Evolutionary conservation across 2,113 vertebrate species (phyloP).

Genomic region (Probosciger aterrimus): DNA sequence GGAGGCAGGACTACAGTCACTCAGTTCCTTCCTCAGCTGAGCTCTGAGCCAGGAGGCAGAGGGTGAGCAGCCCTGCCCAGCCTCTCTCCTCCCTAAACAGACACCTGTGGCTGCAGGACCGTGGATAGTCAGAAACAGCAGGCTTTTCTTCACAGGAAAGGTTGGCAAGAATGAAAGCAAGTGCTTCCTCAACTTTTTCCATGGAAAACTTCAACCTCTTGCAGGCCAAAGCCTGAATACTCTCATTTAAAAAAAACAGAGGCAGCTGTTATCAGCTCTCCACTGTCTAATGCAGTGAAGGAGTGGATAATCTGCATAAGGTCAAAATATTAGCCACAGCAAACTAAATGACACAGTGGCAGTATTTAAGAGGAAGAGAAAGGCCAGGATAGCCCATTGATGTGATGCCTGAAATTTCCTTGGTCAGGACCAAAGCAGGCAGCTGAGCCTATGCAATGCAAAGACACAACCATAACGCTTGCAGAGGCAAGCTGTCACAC

Average conservation of each 20-base stretch:
- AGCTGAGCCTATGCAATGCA: background rate
- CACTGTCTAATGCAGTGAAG: background rate
- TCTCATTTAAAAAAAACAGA: background rate
- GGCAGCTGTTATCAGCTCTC: background rate
- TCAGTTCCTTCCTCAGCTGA: background rate
- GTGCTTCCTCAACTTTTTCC: background rate
- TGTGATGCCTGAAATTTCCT: background rate
- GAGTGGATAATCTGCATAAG: background rate
- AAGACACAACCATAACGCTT: background rate
- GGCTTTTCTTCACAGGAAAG: background rate
- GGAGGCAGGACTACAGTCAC: background rate
- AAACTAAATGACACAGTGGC: background rate
- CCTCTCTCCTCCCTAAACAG: background rate
- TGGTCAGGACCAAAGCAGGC: background rate
- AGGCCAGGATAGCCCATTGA: background rate
- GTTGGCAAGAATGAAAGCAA: background rate
- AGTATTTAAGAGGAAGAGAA: background rate
- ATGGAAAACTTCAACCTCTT: background rate
- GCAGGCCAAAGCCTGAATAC: background rate
- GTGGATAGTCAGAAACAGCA: background rate
- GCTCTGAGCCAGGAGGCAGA: too few species aligned
- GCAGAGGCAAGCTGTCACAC: background rate
- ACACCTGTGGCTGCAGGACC: background rate
- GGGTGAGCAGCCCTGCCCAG: background rate
- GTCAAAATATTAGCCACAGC: background rate